These are phyloP conservation scores for Aphidius ervi DNA, from an alignment of 1,140 invertebrate species.

Conservation along the genomic window DNA sequence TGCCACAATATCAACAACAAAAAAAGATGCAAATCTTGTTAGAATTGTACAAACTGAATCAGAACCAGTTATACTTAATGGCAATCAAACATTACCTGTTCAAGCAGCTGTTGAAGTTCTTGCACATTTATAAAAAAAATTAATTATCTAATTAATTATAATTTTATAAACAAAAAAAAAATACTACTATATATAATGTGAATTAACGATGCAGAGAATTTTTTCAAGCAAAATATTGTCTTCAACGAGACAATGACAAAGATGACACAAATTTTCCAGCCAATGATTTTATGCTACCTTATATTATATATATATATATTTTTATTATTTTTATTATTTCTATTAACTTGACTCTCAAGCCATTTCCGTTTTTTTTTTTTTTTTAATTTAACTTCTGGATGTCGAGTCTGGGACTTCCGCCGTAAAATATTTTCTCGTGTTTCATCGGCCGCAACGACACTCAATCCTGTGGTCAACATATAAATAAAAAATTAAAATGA, in stretches of 20 bases:
- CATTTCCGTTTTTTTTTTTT: slow-evolving; percentile 1
- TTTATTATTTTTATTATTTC: too few relatives aligned
- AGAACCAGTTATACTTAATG: slow-evolving; percentile 56
- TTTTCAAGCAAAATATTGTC: neutral
- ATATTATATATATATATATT: neutral
- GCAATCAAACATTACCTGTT: slow-evolving; percentile 48
- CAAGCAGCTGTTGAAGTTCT: slow-evolving; percentile 55
- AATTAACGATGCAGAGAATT: too few relatives aligned
- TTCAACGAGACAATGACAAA: neutral
- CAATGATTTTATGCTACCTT: slow-evolving; percentile 15
- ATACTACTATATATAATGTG: neutral
- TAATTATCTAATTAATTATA: neutral
- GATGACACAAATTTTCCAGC: slow-evolving; percentile 5
- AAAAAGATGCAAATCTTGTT: slow-evolving; percentile 59
- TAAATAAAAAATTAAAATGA: neutral
- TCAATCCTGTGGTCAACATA: neutral
- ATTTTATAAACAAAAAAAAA: neutral
- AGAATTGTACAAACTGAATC: slow-evolving; percentile 63
- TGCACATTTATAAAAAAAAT: slow-evolving; percentile 52
- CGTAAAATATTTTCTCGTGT: neutral
- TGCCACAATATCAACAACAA: slow-evolving; percentile 38
- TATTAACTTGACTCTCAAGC: slow-evolving; percentile 10
- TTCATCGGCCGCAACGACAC: slow-evolving; percentile 2
- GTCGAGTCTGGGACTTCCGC: too few relatives aligned
- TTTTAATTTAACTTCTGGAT: neutral